Percentiles rank a stretch among this genome's conserved stretches.
These are phyloP conservation scores for Melipona bicolor DNA, from an alignment of 2,888 invertebrate genomes.

Conservation along the genomic window DNA sequence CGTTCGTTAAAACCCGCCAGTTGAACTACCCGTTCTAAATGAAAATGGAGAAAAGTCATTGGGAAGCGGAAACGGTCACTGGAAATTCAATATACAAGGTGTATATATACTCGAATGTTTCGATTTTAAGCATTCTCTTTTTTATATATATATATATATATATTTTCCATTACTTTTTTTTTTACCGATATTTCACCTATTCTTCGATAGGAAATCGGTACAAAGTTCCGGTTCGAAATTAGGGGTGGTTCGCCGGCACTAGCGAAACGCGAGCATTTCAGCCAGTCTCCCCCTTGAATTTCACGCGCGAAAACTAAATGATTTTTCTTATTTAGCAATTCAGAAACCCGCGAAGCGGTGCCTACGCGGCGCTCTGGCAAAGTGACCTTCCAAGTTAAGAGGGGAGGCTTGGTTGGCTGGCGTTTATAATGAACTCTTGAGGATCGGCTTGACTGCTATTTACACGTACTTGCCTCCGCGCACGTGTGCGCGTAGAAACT, in stretches of 20 bases:
- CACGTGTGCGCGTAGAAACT: constrained; percentile 4
- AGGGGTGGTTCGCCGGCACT: background rate
- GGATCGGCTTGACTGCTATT: constrained; percentile 47
- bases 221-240: background rate
- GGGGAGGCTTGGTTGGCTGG: constrained; percentile 51
- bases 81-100: background rate
- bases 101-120: background rate
- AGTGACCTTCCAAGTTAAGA: constrained; percentile 49
- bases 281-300: background rate
- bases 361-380: constrained; percentile 26
- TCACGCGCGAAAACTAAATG: constrained; percentile 45
- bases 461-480: constrained; percentile 3
- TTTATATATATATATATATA: no score
- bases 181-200: background rate
- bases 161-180: background rate
- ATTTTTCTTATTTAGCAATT: constrained; percentile 51
- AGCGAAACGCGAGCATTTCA: background rate
- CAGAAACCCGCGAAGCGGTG: constrained; percentile 33
- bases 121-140: background rate
- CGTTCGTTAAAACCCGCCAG: background rate
- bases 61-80: background rate
- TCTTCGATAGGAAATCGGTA: background rate
- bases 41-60: background rate
- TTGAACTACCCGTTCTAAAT: background rate
- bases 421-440: constrained; percentile 66